Conservation (phyloP, 2,113 vertebrate genomes). For the Spea bombifrons region DNA sequence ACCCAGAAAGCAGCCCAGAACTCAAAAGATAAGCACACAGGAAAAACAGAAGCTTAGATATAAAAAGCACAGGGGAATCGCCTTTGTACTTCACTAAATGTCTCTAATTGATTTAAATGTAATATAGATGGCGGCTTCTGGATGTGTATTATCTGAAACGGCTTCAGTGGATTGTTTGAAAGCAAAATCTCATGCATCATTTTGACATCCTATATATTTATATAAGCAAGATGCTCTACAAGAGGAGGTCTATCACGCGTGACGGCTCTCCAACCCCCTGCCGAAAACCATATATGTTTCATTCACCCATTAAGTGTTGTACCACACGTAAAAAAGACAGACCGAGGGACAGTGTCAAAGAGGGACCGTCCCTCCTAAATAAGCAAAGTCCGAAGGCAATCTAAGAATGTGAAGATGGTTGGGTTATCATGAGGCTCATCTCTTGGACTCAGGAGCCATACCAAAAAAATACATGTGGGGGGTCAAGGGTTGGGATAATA, state of each 20-base stretch:
- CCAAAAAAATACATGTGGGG: no score
- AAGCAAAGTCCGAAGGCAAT: no score
- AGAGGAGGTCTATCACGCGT: neutral
- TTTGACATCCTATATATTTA: conserved; percentile 34
- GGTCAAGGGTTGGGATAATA: no score
- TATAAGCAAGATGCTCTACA: conserved; percentile 13
- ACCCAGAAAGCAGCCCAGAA: neutral
- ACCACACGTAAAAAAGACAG: neutral
- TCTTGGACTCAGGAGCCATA: no score
- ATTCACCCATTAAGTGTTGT: neutral
- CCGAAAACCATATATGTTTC: neutral
- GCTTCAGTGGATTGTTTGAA: neutral
- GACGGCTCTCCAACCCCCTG: conserved; percentile 7
- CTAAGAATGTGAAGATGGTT: no score
- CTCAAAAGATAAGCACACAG: conserved; percentile 16
- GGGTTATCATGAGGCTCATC: no score
- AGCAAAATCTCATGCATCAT: conserved; percentile 29
- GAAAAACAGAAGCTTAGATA: neutral
- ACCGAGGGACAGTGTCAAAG: no score
- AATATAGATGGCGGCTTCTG: neutral
- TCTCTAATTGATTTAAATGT: neutral
- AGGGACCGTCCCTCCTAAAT: no score
- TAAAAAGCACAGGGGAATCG: conserved; percentile 1
- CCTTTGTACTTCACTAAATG: neutral
- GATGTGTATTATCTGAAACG: neutral